A percentile compares a stretch with the other conserved stretches of the same genome.
Evolutionary conservation across 2,888 invertebrate species (phyloP).

Genomic region (Lydus trimaculatus): DNA sequence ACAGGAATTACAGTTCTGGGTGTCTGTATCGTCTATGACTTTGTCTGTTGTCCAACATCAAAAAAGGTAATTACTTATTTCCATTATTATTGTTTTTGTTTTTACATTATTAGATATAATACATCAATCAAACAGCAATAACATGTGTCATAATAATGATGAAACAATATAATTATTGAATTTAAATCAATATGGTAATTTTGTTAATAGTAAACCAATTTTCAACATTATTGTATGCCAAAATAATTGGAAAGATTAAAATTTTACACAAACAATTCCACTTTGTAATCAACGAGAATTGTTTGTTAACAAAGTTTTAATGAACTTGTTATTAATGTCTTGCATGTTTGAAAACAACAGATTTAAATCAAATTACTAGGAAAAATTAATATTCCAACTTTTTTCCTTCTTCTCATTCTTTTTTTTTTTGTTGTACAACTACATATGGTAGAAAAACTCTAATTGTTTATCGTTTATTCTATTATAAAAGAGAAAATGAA

Average conservation of each 20-base stretch:
- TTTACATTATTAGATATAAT: not conserved
- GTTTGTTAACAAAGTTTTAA: slow-evolving; percentile 8
- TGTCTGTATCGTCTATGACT: slow-evolving; percentile 89
- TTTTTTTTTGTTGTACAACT: too few species aligned
- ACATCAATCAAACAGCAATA: not conserved
- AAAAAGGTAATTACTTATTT: slow-evolving; percentile 46
- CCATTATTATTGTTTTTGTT: not conserved
- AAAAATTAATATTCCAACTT: not conserved
- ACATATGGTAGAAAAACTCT: too few species aligned
- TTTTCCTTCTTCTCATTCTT: not conserved
- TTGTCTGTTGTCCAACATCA: slow-evolving; percentile 64
- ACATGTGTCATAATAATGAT: not conserved
- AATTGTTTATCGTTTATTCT: too few species aligned
- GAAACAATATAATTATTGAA: not conserved
- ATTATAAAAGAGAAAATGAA: too few species aligned
- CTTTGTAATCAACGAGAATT: not conserved
- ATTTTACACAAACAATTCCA: not conserved
- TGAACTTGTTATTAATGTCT: slow-evolving; percentile 2
- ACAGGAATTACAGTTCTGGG: slow-evolving; percentile 92
- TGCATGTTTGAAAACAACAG: not conserved
- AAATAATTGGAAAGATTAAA: not conserved
- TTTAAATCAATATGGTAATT: not conserved
- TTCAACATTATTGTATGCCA: not conserved
- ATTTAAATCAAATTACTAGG: not conserved
- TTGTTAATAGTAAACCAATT: not conserved